These are phyloP conservation scores for human DNA, from an alignment of 2,113 vertebrate genomes.

Conservation along the genomic window GRCh38 chr2:189851501-189852000, in stretches of 20 bases:
- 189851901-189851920: neutral
- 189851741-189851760: slow-evolving; percentile 2
- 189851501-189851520: slow-evolving; percentile 65
- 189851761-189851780: slow-evolving; percentile 8
- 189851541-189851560: slow-evolving; percentile 77
- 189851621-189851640: slow-evolving; percentile 22
- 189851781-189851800: slow-evolving; percentile 12
- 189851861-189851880: neutral
- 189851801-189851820: slow-evolving; percentile 9
- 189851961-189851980: neutral
- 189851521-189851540: slow-evolving; percentile 72
- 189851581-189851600: slow-evolving; percentile 48
- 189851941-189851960: neutral
- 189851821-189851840: neutral
- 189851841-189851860: neutral
- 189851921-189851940: neutral
- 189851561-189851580: slow-evolving; percentile 60
- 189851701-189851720: slow-evolving; percentile 38
- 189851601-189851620: slow-evolving; percentile 45
- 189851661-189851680: slow-evolving; percentile 51
- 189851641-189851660: slow-evolving; percentile 25
- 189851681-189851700: neutral
- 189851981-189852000: neutral
- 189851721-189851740: slow-evolving; percentile 29
- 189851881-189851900: neutral